Base-by-base conservation (phyloP, 2,888 invertebrate genomes). In the Polymixis lichenea region DNA sequence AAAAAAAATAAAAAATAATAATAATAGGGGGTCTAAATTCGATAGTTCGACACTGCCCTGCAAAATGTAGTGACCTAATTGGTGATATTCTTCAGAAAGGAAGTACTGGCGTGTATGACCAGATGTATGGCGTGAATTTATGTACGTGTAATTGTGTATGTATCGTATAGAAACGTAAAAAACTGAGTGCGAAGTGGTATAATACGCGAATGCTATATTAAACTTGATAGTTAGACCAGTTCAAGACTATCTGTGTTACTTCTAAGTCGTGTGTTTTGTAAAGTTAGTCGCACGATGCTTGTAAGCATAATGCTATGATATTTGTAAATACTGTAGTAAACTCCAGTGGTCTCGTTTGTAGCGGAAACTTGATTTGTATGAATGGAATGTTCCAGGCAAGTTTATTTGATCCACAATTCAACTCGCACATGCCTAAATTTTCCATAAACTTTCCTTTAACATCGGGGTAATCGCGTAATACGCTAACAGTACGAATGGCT, bases 331-430 rank as follows among this genome's bases (percentile, higher is more conserved):
- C 13, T 28, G 56, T 56, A 58, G 17, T 58, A 28, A 56, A 28
- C 28, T 75, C n/a, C 51, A 51, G 15, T 25, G 17, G 58, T 2
- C 38, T 8, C 22, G 49, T 49, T 51, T 74, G 58, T 74, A 28
- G 22, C 5, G 51, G 38, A 58, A 73, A 74, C n/a, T 19, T 43
- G 75, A 60, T 28, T 28, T 60, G 25, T 38, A 51, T 60, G 43
- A 75, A 75, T 75, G 51, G 60, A 75, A 75, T 60, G 17, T 75
- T 60, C 38, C 75, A 75, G 49, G 17, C 17, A 49, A 49, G n/a
- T 72, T n/a, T 32, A 28, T 11, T n/a, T 22, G 28, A n/a, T 19
- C 72, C 28, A 17, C 15, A 25, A 17, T 9, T 38, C 8, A 17
- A 43, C 43, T 43, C 28, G 11, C 9, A 8, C 19, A 11, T 32